phyloP scores from a whole-genome alignment of 2,797 vertebrate species.

The Chromobotia macracanthus region DNA sequence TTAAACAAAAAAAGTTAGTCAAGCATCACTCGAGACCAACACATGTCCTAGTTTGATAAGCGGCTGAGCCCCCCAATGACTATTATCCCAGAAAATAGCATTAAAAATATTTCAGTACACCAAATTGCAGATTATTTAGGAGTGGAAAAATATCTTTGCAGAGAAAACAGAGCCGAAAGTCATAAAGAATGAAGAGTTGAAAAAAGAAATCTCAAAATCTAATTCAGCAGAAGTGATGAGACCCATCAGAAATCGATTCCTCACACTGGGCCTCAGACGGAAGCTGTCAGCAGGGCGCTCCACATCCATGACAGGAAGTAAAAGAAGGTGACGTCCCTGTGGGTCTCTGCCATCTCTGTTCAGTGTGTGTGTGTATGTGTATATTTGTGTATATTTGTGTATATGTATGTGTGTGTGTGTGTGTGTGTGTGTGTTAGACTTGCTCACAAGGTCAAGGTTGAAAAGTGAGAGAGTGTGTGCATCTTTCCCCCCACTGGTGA shows the following conservation, averaged over 20 bases:
- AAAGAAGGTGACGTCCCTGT: constrained; percentile 46
- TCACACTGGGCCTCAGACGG: constrained; percentile 40
- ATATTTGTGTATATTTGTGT: constrained; percentile 13
- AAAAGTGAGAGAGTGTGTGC: constrained; percentile 23
- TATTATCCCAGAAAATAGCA: neutral
- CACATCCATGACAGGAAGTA: constrained; percentile 44
- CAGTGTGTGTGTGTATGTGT: constrained; percentile 36
- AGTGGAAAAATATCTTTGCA: neutral
- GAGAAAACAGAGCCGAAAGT: neutral
- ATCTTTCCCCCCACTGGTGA: constrained; percentile 37
- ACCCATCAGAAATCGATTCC: constrained; percentile 51
- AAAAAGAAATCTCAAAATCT: constrained; percentile 37
- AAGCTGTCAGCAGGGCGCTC: constrained; percentile 44
- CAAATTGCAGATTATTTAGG: neutral
- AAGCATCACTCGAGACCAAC: neutral
- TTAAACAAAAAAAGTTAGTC: neutral
- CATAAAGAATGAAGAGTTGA: neutral
- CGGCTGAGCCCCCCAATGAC: neutral
- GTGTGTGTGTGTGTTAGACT: constrained; percentile 37
- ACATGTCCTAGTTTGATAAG: neutral
- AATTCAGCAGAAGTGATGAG: constrained; percentile 44
- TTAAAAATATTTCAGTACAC: neutral
- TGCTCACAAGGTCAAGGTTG: constrained; percentile 48
- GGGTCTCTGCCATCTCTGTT: constrained; percentile 12
- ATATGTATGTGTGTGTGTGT: constrained; percentile 24